Percentiles rank a stretch among this genome's conserved stretches.
These are phyloP conservation scores for Fringilla coelebs DNA, from an alignment of 2,797 vertebrate genomes.

Conservation along the genomic window DNA sequence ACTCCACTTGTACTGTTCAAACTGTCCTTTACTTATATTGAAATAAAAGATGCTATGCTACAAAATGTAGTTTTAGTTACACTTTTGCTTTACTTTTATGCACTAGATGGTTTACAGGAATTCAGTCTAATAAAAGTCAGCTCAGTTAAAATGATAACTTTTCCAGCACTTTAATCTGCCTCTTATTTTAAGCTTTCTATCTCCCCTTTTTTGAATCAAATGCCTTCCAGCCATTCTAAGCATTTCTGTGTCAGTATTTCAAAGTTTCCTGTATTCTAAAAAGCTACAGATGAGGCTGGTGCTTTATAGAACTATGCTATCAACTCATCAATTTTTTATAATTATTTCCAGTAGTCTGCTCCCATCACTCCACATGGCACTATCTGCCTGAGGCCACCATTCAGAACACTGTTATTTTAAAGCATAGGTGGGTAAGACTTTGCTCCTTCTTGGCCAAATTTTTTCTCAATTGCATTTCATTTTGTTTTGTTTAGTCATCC, in stretches of 20 bases:
- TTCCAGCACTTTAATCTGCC: neutral
- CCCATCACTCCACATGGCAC: conserved; percentile 11
- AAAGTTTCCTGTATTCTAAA: too few species aligned
- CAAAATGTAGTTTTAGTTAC: neutral
- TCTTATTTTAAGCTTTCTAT: neutral
- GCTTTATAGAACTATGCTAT: neutral
- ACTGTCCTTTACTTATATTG: neutral
- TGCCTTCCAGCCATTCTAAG: neutral
- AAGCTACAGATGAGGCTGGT: neutral
- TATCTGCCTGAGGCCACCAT: conserved; percentile 30
- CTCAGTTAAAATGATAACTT: neutral
- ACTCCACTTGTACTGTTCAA: neutral
- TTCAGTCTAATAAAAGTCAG: neutral
- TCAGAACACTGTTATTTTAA: conserved; percentile 11
- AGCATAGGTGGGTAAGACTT: neutral
- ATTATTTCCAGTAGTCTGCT: conserved; percentile 32
- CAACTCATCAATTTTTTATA: conserved; percentile 27
- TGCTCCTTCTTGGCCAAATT: neutral
- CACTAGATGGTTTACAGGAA: neutral
- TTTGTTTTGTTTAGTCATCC: neutral
- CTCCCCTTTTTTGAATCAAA: neutral
- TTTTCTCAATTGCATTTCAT: neutral
- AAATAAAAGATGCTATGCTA: neutral
- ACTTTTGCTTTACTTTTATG: neutral
- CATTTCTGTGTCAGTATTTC: neutral